Base-by-base conservation (phyloP, 2,113 vertebrate species). In the Lathamus discolor region DNA sequence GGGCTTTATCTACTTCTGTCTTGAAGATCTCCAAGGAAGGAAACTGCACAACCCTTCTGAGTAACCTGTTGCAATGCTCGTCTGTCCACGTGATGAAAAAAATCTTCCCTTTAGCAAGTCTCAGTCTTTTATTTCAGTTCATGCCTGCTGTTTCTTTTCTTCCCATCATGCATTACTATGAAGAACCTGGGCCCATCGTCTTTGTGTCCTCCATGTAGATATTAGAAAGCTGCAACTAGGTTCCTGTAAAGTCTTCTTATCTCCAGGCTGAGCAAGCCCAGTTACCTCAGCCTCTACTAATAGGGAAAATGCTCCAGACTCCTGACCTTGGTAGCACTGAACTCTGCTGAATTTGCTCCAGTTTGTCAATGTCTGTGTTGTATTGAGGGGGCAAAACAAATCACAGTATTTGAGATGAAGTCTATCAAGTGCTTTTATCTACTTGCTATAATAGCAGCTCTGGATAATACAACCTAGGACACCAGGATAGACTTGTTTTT, bases 181-280 rank as follows among this genome's bases (percentile, higher is more conserved):
- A 57, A 52, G 41, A 68, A 62, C 25, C 11, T 52, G 25, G 14
- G 16, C 78, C 19, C 24, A 10, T 37, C 0, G 0, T 73, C 69
- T 73, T 37, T 92, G 29, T 95, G 72, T 79, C n/a, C 23, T 75
- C 44, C 12, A 1, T 7, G 27, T 27, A 48, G 10, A 11, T 46
- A 46, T 37, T n/a, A 31, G 43, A 59, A 49, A 25, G 8, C 48
- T 83, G 23, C 54, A 59, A 1, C 9, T n/a, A 25, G 7, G 13
- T 63, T 78, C 24, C 13, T 78, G 48, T 83, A 67, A 75, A 75
- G n/a, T 4, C 25, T 35, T 15, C 66, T 88, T 67, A 4, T 44
- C 39, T 72, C 17, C 23, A 39, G 51, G 28, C 37, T 83, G n/a
- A 64, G 20, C 8, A 83, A 83, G 19, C 7, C n/a, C 39, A 15